Conservation (phyloP, 2,797 vertebrate species). For the Remorina albescens region DNA sequence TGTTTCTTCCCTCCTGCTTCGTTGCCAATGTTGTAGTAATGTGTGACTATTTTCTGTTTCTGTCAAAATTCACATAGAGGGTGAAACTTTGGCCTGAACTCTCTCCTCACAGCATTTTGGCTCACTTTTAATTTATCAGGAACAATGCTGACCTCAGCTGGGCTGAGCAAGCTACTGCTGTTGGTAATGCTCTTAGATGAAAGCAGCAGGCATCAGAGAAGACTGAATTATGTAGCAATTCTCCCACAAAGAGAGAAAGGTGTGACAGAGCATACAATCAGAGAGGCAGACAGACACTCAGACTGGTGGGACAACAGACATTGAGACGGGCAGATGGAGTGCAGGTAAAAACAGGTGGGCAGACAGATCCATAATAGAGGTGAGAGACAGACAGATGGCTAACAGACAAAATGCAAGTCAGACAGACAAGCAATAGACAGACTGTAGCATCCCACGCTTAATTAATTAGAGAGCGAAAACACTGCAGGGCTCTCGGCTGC, state of each 20-base stretch:
- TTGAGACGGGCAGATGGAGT: conserved; percentile 21
- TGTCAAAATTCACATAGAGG: no score
- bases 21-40: neutral
- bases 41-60: no score
- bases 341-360: conserved; percentile 29
- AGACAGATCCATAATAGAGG: conserved; percentile 19
- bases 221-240: conserved; percentile 63
- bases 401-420: conserved; percentile 44
- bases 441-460: conserved; percentile 65
- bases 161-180: conserved; percentile 68
- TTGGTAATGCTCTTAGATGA: conserved; percentile 62
- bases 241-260: conserved; percentile 42
- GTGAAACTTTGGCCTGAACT: conserved; percentile 31
- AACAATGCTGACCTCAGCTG: conserved; percentile 83
- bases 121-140: conserved; percentile 64
- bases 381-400: conserved; percentile 42
- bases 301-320: neutral
- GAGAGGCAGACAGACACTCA: conserved; percentile 14
- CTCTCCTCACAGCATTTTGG: conserved; percentile 13
- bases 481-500: conserved; percentile 53
- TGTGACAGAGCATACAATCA: conserved; percentile 36
- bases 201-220: conserved; percentile 40
- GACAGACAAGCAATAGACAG: conserved; percentile 54
- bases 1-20: neutral
- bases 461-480: conserved; percentile 73